These are phyloP conservation scores for Cephalopachus bancanus DNA, from an alignment of 2,797 vertebrate species.

Conservation along the genomic window DNA sequence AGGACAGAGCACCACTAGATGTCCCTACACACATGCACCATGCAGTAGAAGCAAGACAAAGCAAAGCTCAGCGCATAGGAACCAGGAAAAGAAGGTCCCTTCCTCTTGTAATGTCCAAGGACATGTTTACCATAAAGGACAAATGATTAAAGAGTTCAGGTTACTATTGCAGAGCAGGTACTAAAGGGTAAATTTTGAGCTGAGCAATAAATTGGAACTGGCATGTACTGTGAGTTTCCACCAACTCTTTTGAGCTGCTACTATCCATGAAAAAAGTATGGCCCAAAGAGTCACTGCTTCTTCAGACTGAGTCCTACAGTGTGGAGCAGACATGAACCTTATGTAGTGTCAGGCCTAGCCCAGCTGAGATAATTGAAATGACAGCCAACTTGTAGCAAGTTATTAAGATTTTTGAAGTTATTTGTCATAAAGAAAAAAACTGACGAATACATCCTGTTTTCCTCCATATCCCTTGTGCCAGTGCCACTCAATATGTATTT, in stretches of 20 bases:
- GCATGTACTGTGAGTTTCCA: not conserved
- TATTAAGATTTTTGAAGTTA: constrained; percentile 27
- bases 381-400: constrained; percentile 2
- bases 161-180: not conserved
- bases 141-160: not conserved
- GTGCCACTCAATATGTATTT: constrained; percentile 37
- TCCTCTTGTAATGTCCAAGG: not conserved
- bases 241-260: constrained; percentile 1
- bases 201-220: constrained; percentile 1
- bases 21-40: not conserved
- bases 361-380: not conserved
- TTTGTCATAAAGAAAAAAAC: constrained; percentile 45
- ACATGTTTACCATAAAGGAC: not conserved
- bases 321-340: not conserved
- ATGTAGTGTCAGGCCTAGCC: not conserved
- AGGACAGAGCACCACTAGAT: not conserved
- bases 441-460: constrained; percentile 52
- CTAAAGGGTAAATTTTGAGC: not conserved
- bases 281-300: not conserved
- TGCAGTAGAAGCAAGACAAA: constrained; percentile 18
- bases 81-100: not conserved
- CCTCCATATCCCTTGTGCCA: not conserved
- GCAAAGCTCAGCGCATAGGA: not conserved
- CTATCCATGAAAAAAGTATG: not conserved
- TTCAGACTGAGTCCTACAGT: not conserved